Evolutionary conservation across 1,140 invertebrate genomes (phyloP).

Genomic region (Bombus pyrosoma): DNA sequence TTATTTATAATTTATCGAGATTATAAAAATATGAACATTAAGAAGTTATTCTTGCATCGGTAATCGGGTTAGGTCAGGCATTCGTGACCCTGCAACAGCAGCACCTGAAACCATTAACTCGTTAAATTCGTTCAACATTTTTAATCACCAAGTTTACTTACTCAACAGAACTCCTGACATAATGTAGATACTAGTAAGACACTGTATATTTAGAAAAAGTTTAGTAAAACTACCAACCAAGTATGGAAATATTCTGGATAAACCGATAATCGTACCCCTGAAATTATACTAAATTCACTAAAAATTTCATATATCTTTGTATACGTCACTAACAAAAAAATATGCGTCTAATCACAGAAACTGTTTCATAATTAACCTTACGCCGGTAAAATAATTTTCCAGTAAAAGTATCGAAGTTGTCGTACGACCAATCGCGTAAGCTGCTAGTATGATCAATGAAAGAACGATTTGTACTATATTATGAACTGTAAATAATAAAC

Average conservation of each 20-base stretch:
- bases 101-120: constrained; percentile 55
- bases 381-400: constrained; percentile 71
- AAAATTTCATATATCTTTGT: neutral
- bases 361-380: constrained; percentile 61
- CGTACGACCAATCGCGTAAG: constrained; percentile 66
- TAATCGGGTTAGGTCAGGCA: constrained; percentile 64
- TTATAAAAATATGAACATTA: neutral
- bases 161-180: constrained; percentile 64
- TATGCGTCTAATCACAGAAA: neutral
- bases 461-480: constrained; percentile 42
- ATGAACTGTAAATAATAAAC: constrained; percentile 55
- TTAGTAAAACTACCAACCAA: constrained; percentile 57
- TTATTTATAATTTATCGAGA: constrained; percentile 1
- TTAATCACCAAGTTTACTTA: constrained; percentile 12
- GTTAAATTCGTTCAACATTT: neutral
- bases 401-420: constrained; percentile 60
- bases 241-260: constrained; percentile 66
- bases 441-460: constrained; percentile 56
- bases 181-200: constrained; percentile 57
- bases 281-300: constrained; percentile 25
- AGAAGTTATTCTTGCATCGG: constrained; percentile 63
- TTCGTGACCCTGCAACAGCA: constrained; percentile 49
- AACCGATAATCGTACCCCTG: constrained; percentile 67
- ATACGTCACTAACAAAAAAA: neutral
- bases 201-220: constrained; percentile 54